Conservation (phyloP, 2,797 vertebrate species). For the Karalla daura region DNA sequence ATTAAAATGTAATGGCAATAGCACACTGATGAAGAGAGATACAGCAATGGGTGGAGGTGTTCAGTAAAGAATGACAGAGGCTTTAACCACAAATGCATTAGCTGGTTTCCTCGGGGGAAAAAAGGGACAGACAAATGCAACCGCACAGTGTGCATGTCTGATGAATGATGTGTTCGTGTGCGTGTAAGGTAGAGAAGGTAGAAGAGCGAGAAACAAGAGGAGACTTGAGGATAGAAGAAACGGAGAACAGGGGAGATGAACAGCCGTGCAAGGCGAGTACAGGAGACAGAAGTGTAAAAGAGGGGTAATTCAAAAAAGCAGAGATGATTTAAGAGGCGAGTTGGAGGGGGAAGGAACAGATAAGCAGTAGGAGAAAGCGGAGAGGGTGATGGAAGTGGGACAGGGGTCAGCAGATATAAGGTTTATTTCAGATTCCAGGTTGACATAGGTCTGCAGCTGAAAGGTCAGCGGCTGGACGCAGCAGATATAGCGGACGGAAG, state of each 20-base stretch:
- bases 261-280: not conserved
- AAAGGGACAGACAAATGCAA: not conserved
- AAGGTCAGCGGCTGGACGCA: slow-evolving; percentile 28
- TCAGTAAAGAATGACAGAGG: slow-evolving; percentile 4
- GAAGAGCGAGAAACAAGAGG: not conserved
- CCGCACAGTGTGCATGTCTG: slow-evolving; percentile 1
- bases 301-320: not conserved
- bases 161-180: not conserved
- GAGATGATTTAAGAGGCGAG: not conserved
- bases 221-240: not conserved
- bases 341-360: not conserved
- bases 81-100: slow-evolving; percentile 6
- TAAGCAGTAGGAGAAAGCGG: not conserved
- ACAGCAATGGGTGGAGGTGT: not conserved
- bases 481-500: slow-evolving; percentile 1
- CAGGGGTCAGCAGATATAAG: slow-evolving; percentile 26
- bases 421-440: slow-evolving; percentile 44
- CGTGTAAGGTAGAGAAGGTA: not conserved
- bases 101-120: slow-evolving; percentile 10
- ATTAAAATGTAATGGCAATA: slow-evolving; percentile 42
- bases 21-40: slow-evolving; percentile 1
- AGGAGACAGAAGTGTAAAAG: not conserved
- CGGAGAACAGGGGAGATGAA: not conserved
- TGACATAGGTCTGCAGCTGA: slow-evolving; percentile 30
- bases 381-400: not conserved